These are phyloP conservation scores for Drosophila hydei DNA, from an alignment of 1,140 invertebrate species.

Conservation along the genomic window DNA sequence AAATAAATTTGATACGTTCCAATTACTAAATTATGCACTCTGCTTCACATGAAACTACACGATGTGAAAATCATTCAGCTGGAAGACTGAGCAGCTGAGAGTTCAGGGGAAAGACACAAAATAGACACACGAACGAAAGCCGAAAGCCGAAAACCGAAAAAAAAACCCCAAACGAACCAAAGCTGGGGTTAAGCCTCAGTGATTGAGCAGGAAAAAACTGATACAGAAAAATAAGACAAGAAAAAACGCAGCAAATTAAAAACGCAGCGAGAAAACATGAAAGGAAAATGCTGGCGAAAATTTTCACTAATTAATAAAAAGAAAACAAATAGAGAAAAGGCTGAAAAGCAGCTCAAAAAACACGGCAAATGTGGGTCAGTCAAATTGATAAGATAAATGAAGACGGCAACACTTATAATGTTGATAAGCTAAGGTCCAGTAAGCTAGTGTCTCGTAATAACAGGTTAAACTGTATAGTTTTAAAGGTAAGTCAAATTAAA, in stretches of 20 bases:
- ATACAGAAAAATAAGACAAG: slow-evolving; percentile 13
- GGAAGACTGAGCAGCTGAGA: slow-evolving; percentile 74
- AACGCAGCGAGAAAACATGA: slow-evolving; percentile 26
- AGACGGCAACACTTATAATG: no score
- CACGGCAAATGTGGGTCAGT: neutral
- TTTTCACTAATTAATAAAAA: slow-evolving; percentile 68
- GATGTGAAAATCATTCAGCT: slow-evolving; percentile 76
- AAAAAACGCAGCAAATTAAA: slow-evolving; percentile 40
- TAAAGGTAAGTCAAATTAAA: no score
- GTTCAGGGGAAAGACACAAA: slow-evolving; percentile 17
- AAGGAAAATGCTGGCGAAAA: slow-evolving; percentile 40
- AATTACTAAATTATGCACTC: slow-evolving; percentile 77
- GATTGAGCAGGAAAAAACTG: slow-evolving; percentile 35
- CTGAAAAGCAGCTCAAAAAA: neutral
- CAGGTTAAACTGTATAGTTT: no score
- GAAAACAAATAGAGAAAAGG: slow-evolving; percentile 20
- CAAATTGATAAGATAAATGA: neutral
- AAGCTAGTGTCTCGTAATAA: no score
- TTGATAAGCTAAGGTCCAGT: neutral
- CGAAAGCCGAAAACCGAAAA: slow-evolving; percentile 19
- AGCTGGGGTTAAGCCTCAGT: slow-evolving; percentile 53
- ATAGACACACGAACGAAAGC: slow-evolving; percentile 48
- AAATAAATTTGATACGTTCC: slow-evolving; percentile 82
- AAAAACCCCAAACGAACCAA: slow-evolving; percentile 38
- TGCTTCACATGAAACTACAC: slow-evolving; percentile 29